These are phyloP conservation scores for Chrysomallon squamiferum DNA, from an alignment of 1,140 invertebrate species.

Conservation along the genomic window DNA sequence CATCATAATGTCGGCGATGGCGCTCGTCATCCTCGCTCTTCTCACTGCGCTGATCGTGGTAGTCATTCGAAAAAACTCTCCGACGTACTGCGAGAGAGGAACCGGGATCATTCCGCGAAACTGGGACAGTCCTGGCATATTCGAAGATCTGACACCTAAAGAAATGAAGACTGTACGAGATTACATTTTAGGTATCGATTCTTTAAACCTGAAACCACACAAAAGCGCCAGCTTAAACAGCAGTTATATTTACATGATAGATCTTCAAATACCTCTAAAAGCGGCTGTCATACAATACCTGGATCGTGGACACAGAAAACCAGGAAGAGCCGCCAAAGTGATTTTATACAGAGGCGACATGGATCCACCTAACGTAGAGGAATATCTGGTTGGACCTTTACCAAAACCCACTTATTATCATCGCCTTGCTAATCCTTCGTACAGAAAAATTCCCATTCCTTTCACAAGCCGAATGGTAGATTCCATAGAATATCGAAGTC, in stretches of 20 bases:
- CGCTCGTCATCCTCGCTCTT: background rate
- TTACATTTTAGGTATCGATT: constrained; percentile 37
- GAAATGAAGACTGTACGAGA: constrained; percentile 45
- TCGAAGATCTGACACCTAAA: constrained; percentile 44
- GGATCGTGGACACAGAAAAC: constrained; percentile 32
- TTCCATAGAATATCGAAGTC: constrained; percentile 36
- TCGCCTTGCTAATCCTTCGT: constrained; percentile 41
- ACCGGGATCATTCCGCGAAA: constrained; percentile 17
- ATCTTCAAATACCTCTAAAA: constrained; percentile 50
- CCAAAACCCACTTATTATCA: constrained; percentile 37
- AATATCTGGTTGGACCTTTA: constrained; percentile 52
- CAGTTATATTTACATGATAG: constrained; percentile 55
- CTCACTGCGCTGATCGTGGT: background rate
- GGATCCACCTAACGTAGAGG: constrained; percentile 42
- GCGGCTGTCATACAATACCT: constrained; percentile 43
- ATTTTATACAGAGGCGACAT: constrained; percentile 52
- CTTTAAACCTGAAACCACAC: constrained; percentile 34
- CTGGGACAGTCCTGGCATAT: constrained; percentile 39
- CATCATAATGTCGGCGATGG: background rate
- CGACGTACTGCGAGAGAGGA: constrained; percentile 11
- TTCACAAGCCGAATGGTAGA: constrained; percentile 47
- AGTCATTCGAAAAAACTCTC: constrained; percentile 13
- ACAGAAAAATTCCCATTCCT: constrained; percentile 42
- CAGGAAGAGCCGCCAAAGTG: constrained; percentile 48
- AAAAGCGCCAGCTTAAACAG: constrained; percentile 36